Conservation (phyloP, 1,140 invertebrate genomes). For the Latrodectus geometricus region DNA sequence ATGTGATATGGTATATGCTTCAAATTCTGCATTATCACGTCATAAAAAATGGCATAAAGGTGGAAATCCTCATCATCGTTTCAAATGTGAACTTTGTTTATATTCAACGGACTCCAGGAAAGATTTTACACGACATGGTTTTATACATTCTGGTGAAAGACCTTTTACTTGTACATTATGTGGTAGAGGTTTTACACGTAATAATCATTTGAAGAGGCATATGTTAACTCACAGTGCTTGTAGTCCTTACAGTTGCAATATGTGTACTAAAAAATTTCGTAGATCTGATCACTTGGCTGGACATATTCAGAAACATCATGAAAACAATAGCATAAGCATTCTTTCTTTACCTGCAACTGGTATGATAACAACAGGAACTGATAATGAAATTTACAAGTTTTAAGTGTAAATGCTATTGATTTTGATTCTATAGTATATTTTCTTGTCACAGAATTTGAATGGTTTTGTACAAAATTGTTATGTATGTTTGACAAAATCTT, state of each 20-base stretch:
- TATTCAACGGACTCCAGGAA: slow-evolving; percentile 42
- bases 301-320: slow-evolving; percentile 52
- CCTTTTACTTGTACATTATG: slow-evolving; percentile 46
- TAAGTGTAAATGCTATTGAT: neutral
- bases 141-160: slow-evolving; percentile 49
- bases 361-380: neutral
- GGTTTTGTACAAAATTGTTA: too few relatives aligned
- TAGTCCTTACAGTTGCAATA: slow-evolving; percentile 29
- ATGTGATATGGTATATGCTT: slow-evolving; percentile 57
- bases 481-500: too few relatives aligned
- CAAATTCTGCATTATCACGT: slow-evolving; percentile 45
- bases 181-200: slow-evolving; percentile 42
- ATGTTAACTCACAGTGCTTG: slow-evolving; percentile 34
- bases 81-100: slow-evolving; percentile 41
- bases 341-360: slow-evolving; percentile 26
- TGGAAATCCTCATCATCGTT: slow-evolving; percentile 36
- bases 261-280: slow-evolving; percentile 40
- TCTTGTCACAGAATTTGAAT: too few relatives aligned
- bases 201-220: slow-evolving; percentile 46
- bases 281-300: slow-evolving; percentile 47
- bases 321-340: slow-evolving; percentile 16
- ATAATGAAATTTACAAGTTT: neutral
- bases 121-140: slow-evolving; percentile 46
- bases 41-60: slow-evolving; percentile 56
- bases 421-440: too few relatives aligned